These are phyloP conservation scores for Cebus imitator DNA, from an alignment of 2,113 vertebrate species.

Conservation along the genomic window DNA sequence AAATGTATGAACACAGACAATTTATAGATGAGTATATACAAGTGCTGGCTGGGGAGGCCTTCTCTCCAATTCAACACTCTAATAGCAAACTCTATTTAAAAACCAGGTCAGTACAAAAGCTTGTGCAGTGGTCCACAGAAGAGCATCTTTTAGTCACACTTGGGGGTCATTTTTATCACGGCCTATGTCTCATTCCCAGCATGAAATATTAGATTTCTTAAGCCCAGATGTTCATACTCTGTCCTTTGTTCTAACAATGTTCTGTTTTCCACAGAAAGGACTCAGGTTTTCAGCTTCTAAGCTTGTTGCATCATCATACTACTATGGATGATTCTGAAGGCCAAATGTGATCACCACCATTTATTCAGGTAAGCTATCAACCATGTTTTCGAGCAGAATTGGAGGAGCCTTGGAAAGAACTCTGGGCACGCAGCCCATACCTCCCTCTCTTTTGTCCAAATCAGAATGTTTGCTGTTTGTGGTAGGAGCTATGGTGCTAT, in stretches of 20 bases:
- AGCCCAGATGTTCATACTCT: background rate
- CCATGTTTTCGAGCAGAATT: slow-evolving; percentile 42
- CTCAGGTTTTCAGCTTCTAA: slow-evolving; percentile 10
- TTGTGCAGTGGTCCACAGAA: background rate
- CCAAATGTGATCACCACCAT: background rate
- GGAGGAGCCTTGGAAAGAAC: slow-evolving; percentile 37
- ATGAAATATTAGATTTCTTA: slow-evolving; percentile 22
- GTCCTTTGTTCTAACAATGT: slow-evolving; percentile 8
- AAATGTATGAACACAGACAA: background rate
- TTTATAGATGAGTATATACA: slow-evolving; percentile 55
- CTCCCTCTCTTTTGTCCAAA: background rate
- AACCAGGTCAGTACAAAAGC: slow-evolving; percentile 33
- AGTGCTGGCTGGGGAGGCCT: background rate
- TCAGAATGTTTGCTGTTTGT: background rate
- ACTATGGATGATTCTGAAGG: background rate
- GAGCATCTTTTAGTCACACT: background rate
- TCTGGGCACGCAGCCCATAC: background rate
- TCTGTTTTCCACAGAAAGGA: slow-evolving; percentile 6
- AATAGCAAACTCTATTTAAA: background rate
- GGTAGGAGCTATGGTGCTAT: slow-evolving; percentile 68
- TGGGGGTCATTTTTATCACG: background rate
- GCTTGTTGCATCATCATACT: background rate
- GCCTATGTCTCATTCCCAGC: slow-evolving; percentile 11
- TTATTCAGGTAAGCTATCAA: background rate
- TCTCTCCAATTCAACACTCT: background rate